Evolutionary conservation across 1,140 invertebrate genomes (phyloP).

Genomic region (Drosophila nikananu): DNA sequence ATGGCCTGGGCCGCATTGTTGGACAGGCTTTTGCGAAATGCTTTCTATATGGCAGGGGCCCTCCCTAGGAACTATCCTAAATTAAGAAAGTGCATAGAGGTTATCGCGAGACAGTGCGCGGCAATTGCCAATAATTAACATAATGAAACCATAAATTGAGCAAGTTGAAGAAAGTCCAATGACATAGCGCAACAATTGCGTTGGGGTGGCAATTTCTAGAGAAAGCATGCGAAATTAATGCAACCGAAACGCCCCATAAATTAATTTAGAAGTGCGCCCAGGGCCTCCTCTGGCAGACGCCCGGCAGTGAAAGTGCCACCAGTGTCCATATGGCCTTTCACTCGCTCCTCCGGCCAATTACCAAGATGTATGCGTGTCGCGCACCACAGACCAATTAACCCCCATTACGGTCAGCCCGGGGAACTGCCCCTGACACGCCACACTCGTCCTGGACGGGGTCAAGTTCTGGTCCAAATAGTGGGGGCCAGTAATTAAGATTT

Average conservation of each 20-base stretch:
- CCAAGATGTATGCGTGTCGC: conserved; percentile 85
- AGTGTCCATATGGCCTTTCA: conserved; percentile 63
- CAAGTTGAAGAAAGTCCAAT: conserved; percentile 79
- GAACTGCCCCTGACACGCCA: conserved; percentile 43
- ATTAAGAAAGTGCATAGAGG: conserved; percentile 62
- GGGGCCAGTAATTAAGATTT: conserved; percentile 82
- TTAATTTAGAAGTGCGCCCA: conserved; percentile 74
- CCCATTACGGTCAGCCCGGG: conserved; percentile 78
- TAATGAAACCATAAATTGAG: conserved; percentile 80
- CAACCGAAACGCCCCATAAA: conserved; percentile 77
- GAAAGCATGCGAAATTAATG: conserved; percentile 75
- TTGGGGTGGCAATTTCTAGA: conserved; percentile 53
- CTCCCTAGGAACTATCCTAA: conserved; percentile 32
- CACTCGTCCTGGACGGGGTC: conserved; percentile 75
- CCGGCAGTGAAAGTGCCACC: conserved; percentile 63
- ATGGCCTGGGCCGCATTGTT: conserved; percentile 36
- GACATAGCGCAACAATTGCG: conserved; percentile 50
- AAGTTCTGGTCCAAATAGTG: conserved; percentile 55
- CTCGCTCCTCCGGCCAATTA: conserved; percentile 79
- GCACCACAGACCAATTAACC: conserved; percentile 85
- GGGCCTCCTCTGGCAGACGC: conserved; percentile 15
- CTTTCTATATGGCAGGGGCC: not conserved
- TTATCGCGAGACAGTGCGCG: conserved; percentile 55
- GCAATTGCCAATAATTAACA: conserved; percentile 84
- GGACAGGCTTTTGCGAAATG: conserved; percentile 8